phyloP scores from a whole-genome alignment of 2,888 invertebrate genomes.

The Chrysolina americana region DNA sequence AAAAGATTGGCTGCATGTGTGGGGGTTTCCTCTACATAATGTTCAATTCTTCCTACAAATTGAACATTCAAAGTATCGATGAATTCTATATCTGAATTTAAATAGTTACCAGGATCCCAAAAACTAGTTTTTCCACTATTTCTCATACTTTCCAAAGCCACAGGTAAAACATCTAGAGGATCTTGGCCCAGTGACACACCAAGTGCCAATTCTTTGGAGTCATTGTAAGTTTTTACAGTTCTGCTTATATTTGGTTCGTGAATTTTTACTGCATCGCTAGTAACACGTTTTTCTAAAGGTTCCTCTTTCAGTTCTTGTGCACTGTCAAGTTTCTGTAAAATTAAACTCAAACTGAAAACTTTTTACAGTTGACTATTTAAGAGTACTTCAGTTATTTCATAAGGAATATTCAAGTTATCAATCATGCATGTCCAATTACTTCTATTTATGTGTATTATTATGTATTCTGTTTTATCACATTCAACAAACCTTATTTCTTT shows the following conservation, averaged over 20 bases:
- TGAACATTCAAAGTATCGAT: not conserved
- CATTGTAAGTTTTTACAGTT: conserved; percentile 72
- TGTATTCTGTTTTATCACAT: no score
- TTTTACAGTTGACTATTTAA: no score
- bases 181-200: conserved; percentile 77
- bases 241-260: conserved; percentile 65
- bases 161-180: conserved; percentile 71
- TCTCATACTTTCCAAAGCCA: conserved; percentile 66
- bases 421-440: no score
- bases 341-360: not conserved
- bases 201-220: conserved; percentile 73
- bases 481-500: not conserved
- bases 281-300: conserved; percentile 16
- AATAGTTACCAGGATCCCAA: conserved; percentile 48
- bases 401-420: no score
- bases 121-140: conserved; percentile 53
- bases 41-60: conserved; percentile 45
- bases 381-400: no score
- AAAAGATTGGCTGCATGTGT: conserved; percentile 53
- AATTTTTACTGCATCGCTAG: conserved; percentile 67
- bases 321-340: conserved; percentile 38
- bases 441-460: no score
- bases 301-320: conserved; percentile 44
- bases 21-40: conserved; percentile 43
- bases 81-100: not conserved